Conservation (phyloP, 2,888 invertebrate genomes). For the Nesidiocoris tenuis region DNA sequence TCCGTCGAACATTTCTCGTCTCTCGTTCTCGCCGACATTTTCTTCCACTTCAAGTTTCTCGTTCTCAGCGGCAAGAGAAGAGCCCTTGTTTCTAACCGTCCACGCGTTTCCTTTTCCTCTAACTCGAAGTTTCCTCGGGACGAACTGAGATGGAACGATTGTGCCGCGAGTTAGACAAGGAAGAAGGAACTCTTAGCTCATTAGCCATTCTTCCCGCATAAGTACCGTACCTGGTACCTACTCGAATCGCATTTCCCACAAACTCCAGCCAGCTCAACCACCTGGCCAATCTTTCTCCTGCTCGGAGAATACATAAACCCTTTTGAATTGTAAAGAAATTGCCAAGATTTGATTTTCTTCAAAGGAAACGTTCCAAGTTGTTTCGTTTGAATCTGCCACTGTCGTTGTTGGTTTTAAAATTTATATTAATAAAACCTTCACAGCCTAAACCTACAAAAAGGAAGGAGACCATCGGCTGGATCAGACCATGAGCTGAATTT, state of each 20-base stretch:
- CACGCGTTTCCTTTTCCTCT: background rate
- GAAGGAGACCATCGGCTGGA: too few relatives aligned
- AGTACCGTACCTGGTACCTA: constrained; percentile 1
- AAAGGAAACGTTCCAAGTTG: background rate
- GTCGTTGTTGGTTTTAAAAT: too few relatives aligned
- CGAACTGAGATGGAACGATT: background rate
- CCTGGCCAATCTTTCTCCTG: background rate
- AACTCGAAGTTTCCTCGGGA: background rate
- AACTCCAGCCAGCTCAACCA: background rate
- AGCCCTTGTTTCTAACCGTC: background rate
- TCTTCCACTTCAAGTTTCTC: background rate
- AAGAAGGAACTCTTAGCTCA: constrained; percentile 18
- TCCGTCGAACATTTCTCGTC: background rate
- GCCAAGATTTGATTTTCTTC: background rate
- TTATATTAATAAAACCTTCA: too few relatives aligned
- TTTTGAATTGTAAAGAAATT: background rate
- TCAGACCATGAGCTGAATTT: too few relatives aligned
- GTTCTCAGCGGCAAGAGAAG: background rate
- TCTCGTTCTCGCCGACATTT: background rate
- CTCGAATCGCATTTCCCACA: background rate
- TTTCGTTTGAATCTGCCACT: too few relatives aligned
- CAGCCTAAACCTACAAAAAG: too few relatives aligned
- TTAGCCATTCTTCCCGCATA: constrained; percentile 37
- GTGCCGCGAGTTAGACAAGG: background rate
- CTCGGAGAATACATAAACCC: background rate